A percentile compares a stretch with the other conserved stretches of the same genome.
Conservation (phyloP, 2,888 invertebrate species). For the Lacanobia oleracea region DNA sequence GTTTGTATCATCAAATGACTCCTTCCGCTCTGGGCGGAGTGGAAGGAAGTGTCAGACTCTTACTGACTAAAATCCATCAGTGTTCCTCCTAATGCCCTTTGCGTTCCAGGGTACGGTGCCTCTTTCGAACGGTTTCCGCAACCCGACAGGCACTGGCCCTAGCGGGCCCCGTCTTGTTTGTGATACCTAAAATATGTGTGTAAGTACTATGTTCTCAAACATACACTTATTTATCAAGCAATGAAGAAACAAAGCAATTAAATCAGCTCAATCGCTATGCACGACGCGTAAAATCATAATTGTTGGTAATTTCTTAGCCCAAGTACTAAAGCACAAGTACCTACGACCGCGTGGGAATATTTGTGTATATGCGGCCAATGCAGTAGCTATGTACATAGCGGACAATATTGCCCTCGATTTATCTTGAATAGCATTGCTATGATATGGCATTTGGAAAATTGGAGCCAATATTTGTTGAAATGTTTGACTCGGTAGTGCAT, state of each 20-base stretch:
- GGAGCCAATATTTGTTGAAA: slow-evolving; percentile 31
- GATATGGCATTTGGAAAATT: slow-evolving; percentile 24
- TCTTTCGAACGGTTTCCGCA: no score
- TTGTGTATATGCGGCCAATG: slow-evolving; percentile 37
- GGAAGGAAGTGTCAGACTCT: no score
- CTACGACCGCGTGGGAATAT: slow-evolving; percentile 62
- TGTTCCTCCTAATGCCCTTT: no score
- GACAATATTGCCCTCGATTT: slow-evolving; percentile 34
- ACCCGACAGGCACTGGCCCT: no score
- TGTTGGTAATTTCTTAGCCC: slow-evolving; percentile 54
- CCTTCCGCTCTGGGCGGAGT: no score
- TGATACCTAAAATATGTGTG: not conserved
- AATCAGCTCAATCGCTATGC: slow-evolving; percentile 46
- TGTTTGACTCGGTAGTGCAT: slow-evolving; percentile 19
- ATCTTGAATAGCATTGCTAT: slow-evolving; percentile 10
- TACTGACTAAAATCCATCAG: no score
- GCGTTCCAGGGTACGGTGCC: no score
- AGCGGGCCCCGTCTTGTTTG: no score
- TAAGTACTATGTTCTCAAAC: not conserved
- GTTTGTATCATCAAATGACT: no score
- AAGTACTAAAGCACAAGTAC: slow-evolving; percentile 31
- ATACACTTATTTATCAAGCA: slow-evolving; percentile 8
- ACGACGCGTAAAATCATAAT: slow-evolving; percentile 64
- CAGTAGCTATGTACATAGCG: slow-evolving; percentile 5
- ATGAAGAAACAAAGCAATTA: slow-evolving; percentile 62